Evolutionary conservation across 2,888 invertebrate species (phyloP).

Genomic region (Rugalucina vietnamica): DNA sequence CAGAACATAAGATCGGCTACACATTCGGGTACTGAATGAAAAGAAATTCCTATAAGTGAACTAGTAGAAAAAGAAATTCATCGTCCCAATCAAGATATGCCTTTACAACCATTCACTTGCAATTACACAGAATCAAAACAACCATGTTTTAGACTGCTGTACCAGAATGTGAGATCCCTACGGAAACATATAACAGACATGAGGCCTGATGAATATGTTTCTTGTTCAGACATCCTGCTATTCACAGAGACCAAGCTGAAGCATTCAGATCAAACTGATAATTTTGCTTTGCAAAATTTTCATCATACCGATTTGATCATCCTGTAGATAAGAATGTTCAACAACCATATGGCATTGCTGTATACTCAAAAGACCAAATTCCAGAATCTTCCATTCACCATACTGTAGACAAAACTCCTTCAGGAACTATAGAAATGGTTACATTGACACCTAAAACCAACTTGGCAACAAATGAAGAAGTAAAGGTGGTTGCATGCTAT

Average conservation of each 20-base stretch:
- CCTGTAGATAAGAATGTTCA: background rate
- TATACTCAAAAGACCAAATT: conserved; percentile 18
- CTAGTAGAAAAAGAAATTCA: conserved; percentile 51
- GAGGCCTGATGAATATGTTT: conserved; percentile 26
- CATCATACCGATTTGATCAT: background rate
- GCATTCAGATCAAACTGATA: no score
- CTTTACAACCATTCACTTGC: conserved; percentile 3
- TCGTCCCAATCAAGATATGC: conserved; percentile 18
- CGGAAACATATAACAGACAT: conserved; percentile 46
- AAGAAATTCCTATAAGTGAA: conserved; percentile 34
- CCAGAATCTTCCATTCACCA: no score
- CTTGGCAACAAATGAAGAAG: no score
- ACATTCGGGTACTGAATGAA: conserved; percentile 44
- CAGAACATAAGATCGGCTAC: conserved; percentile 27
- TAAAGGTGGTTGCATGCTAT: background rate
- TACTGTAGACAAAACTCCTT: no score
- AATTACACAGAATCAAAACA: background rate
- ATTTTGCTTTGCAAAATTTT: no score
- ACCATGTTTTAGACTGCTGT: conserved; percentile 13
- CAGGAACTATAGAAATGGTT: no score
- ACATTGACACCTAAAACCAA: no score
- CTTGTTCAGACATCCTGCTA: conserved; percentile 35
- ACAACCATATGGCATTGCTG: conserved; percentile 39
- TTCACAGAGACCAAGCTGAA: conserved; percentile 44
- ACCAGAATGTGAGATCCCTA: conserved; percentile 53